phyloP scores from a whole-genome alignment of 2,113 vertebrate species.

The Etheostoma spectabile region DNA sequence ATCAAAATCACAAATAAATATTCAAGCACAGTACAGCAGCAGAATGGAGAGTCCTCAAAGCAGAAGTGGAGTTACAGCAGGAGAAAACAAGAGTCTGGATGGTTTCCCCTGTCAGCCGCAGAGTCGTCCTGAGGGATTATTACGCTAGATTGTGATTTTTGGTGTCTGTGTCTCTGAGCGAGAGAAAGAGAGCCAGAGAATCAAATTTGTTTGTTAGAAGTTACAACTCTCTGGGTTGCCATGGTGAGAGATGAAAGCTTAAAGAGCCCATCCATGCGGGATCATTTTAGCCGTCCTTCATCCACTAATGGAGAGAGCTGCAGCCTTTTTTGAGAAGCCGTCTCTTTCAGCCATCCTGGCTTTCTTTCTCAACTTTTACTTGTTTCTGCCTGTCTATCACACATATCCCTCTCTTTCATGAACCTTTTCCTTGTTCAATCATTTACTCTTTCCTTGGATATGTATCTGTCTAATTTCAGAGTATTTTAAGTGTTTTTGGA shows the following conservation, averaged over 20 bases:
- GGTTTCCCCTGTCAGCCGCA: neutral
- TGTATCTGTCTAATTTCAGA: neutral
- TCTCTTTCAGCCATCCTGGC: slow-evolving; percentile 8
- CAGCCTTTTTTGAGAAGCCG: slow-evolving; percentile 1
- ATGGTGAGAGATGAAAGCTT: slow-evolving; percentile 45
- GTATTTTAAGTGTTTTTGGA: neutral
- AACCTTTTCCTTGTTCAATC: neutral
- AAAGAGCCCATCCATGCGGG: slow-evolving; percentile 46
- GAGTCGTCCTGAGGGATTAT: neutral
- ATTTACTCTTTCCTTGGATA: neutral
- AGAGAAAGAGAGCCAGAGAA: too few species aligned
- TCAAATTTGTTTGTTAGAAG: slow-evolving; percentile 39
- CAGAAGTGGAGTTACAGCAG: neutral
- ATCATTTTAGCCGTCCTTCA: slow-evolving; percentile 54
- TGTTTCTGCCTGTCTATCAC: slow-evolving; percentile 18
- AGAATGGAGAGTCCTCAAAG: neutral
- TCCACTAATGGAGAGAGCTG: slow-evolving; percentile 54
- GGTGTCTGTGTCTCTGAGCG: neutral
- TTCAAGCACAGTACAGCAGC: neutral
- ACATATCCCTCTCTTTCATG: neutral
- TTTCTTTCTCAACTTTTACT: neutral
- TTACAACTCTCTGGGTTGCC: slow-evolving; percentile 57
- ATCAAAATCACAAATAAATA: too few species aligned
- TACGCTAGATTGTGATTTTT: neutral
- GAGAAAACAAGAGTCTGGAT: neutral